Conservation (phyloP, 2,888 invertebrate genomes). For the Anarsia innoxiella region DNA sequence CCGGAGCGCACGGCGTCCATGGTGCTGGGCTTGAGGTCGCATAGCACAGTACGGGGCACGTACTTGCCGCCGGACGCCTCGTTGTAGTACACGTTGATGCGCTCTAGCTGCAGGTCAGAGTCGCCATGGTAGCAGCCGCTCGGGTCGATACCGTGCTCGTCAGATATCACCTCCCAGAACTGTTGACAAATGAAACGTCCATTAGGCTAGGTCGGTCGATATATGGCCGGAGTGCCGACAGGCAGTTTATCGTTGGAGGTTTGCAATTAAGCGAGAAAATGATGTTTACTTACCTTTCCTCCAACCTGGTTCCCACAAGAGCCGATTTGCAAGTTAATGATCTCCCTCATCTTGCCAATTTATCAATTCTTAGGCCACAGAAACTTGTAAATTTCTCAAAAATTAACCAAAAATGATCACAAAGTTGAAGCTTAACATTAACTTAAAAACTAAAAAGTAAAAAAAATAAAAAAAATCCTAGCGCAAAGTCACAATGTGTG, state of each 20-base stretch:
- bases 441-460: constrained; percentile 63
- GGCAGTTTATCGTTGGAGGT: too few relatives aligned
- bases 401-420: constrained; percentile 35
- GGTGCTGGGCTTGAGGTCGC: constrained; percentile 60
- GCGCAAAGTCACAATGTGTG: constrained; percentile 44
- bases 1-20: constrained; percentile 94
- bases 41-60: constrained; percentile 58
- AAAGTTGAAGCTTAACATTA: constrained; percentile 60
- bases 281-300: constrained; percentile 67
- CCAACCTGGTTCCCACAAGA: constrained; percentile 79
- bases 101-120: constrained; percentile 82
- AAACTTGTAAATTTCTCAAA: constrained; percentile 57
- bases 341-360: constrained; percentile 82
- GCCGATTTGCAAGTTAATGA: constrained; percentile 85
- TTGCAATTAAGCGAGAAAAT: too few relatives aligned
- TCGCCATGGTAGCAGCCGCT: constrained; percentile 81
- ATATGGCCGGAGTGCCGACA: too few relatives aligned
- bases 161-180: constrained; percentile 87
- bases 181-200: constrained; percentile 41
- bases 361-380: constrained; percentile 26
- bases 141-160: constrained; percentile 85
- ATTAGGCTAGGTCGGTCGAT: too few relatives aligned
- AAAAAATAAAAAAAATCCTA: constrained; percentile 36
- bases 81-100: constrained; percentile 86
- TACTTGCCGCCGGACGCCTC: constrained; percentile 76